A percentile compares a stretch with the other conserved stretches of the same genome.
phyloP scores from a whole-genome alignment of 2,797 vertebrate genomes.

The Siniperca undulata region DNA sequence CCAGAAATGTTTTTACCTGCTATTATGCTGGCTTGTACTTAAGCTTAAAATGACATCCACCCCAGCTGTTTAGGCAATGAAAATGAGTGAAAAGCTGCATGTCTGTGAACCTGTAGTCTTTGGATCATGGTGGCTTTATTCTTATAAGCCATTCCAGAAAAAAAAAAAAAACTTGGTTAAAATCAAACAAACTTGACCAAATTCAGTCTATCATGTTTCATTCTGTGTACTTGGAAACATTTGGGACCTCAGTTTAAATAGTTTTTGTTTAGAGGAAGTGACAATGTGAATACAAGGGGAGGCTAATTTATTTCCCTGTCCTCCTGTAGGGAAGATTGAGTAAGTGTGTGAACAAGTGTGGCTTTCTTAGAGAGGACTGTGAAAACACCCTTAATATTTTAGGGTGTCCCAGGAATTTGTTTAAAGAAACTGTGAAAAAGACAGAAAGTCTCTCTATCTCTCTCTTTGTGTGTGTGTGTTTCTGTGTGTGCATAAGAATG shows the following conservation, averaged over 20 bases:
- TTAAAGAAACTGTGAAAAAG: conserved; percentile 49
- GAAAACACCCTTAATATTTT: conserved; percentile 68
- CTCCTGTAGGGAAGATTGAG: conserved; percentile 30
- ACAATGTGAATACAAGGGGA: conserved; percentile 26
- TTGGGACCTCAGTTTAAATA: conserved; percentile 3
- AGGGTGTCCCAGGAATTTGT: conserved; percentile 55
- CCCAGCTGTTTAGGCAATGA: conserved; percentile 11
- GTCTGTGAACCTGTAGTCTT: conserved; percentile 1
- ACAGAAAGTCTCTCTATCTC: background rate
- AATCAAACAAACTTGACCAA: conserved; percentile 16
- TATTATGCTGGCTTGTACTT: conserved; percentile 44
- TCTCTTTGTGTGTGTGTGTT: conserved; percentile 19
- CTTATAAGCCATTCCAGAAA: background rate
- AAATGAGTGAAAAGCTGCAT: conserved; percentile 20
- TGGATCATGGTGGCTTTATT: conserved; percentile 12
- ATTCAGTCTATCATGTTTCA: conserved; percentile 1
- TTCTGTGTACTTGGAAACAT: background rate
- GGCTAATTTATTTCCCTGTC: conserved; percentile 33
- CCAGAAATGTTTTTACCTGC: conserved; percentile 40
- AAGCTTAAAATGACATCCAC: conserved; percentile 35
- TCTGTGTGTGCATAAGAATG: conserved; percentile 16
- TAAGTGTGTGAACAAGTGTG: conserved; percentile 18
- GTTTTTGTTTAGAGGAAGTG: conserved; percentile 36
- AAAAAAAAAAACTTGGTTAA: background rate
- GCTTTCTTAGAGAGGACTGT: conserved; percentile 54